Evolutionary conservation across 2,797 vertebrate genomes (phyloP), one percentile per base, ranked within the genome.

Genomic region (Lagocephalus sceleratus): DNA sequence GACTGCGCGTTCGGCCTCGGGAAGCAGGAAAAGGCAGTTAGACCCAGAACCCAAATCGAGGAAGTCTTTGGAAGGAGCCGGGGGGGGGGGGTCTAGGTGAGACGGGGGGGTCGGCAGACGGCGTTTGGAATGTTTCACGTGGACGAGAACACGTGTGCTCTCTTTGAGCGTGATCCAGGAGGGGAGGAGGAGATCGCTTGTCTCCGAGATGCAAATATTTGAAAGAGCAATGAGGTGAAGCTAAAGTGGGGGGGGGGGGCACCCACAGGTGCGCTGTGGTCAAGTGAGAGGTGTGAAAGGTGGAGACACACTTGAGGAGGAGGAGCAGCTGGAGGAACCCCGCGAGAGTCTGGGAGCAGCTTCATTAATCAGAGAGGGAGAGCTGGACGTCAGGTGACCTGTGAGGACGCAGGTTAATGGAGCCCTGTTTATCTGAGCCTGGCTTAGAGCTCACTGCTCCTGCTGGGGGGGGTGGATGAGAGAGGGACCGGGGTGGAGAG

Each of bases 331-430:
- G 2, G 26, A 35, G 39, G 38, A 66, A 63, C 16, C 17, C 76
- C 73, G 68, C 65, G 5, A 60, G 73, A 58, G 65, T 75, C 70
- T 72, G 54, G 77, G 57, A 73, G 76, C 60, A 51, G 70, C 48
- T 70, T 86, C 87, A 86, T 90, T 88, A 89, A 90, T 89, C 86
- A 87, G 74, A 23, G 49, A 5, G 53, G 47, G 66, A 29, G 58
- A 81, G 71, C 39, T 1, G 66, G 78, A 82, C 77, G 71, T 76
- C 77, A 64, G 66, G 60, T 58, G 63, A 68, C 73, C 73, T 53
- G 58, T 17, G 39, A 45, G 53, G 73, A 81, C 58, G 68, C 9
- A 63, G 81, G 75, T 76, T 80, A 79, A 90, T 74, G 57, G 75
- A 84, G 71, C 75, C 75, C 63, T 73, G 76, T 90, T 88, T 85